Percentiles rank a stretch among this genome's conserved stretches.
These are phyloP conservation scores for Cyanoderma ruficeps DNA, from an alignment of 2,113 vertebrate genomes.

Conservation along the genomic window DNA sequence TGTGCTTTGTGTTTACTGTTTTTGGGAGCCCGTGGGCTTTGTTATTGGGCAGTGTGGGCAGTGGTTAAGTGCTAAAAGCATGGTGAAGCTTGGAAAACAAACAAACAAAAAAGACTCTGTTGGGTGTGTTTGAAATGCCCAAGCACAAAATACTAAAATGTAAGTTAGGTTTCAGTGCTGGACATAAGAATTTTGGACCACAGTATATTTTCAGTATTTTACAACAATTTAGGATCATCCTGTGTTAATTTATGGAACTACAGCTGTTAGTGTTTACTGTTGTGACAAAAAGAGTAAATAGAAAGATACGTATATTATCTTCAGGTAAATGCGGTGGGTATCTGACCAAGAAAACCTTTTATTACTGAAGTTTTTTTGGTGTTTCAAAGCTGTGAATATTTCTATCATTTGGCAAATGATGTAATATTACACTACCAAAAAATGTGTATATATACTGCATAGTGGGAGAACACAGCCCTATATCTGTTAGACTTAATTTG, in stretches of 20 bases:
- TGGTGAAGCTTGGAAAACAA: background rate
- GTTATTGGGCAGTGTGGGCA: background rate
- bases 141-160: background rate
- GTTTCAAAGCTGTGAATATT: slow-evolving; percentile 5
- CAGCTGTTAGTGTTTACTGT: slow-evolving; percentile 3
- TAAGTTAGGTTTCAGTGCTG: background rate
- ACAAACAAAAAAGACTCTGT: background rate
- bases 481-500: background rate
- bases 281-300: slow-evolving; percentile 16
- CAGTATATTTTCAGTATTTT: background rate
- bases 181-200: background rate
- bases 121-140: background rate
- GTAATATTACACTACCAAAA: slow-evolving; percentile 5
- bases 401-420: slow-evolving; percentile 13
- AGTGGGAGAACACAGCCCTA: background rate
- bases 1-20: background rate
- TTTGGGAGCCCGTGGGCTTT: background rate
- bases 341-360: slow-evolving; percentile 17
- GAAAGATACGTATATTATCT: background rate
- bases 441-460: background rate
- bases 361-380: background rate
- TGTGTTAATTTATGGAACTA: background rate
- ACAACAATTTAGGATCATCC: background rate
- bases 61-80: background rate
- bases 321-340: background rate